Percentiles rank a stretch among this genome's conserved stretches.
Evolutionary conservation across 2,888 invertebrate species (phyloP).

Genomic region (Lypha dubia): DNA sequence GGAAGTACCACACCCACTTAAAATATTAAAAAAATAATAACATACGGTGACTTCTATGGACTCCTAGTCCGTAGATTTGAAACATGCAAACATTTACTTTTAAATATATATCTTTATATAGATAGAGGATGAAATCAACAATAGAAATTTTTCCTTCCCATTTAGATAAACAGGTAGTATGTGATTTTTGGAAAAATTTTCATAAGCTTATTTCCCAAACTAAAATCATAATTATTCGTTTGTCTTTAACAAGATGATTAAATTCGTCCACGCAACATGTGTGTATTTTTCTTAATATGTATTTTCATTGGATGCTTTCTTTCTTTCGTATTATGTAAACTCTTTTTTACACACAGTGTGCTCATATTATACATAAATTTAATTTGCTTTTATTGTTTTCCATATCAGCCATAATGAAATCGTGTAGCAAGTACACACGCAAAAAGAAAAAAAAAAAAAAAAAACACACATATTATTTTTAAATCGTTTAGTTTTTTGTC

Average conservation of each 20-base stretch:
- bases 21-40: too few relatives aligned
- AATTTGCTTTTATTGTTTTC: constrained; percentile 19
- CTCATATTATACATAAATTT: neutral
- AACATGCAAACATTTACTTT: too few relatives aligned
- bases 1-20: too few relatives aligned
- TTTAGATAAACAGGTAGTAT: too few relatives aligned
- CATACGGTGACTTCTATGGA: too few relatives aligned
- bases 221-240: constrained; percentile 13
- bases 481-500: neutral
- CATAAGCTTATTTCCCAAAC: neutral
- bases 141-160: too few relatives aligned
- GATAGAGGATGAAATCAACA: too few relatives aligned
- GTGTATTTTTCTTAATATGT: constrained; percentile 8
- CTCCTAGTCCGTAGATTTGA: too few relatives aligned
- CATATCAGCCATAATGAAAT: neutral
- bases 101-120: too few relatives aligned
- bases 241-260: constrained; percentile 38
- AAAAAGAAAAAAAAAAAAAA: too few relatives aligned
- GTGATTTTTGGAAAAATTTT: neutral
- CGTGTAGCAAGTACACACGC: constrained; percentile 15
- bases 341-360: neutral
- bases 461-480: neutral
- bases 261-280: constrained; percentile 51
- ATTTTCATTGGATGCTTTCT: neutral
- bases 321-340: constrained; percentile 48